Evolutionary conservation across 1,140 invertebrate species (phyloP).

Genomic region (Apis laboriosa): DNA sequence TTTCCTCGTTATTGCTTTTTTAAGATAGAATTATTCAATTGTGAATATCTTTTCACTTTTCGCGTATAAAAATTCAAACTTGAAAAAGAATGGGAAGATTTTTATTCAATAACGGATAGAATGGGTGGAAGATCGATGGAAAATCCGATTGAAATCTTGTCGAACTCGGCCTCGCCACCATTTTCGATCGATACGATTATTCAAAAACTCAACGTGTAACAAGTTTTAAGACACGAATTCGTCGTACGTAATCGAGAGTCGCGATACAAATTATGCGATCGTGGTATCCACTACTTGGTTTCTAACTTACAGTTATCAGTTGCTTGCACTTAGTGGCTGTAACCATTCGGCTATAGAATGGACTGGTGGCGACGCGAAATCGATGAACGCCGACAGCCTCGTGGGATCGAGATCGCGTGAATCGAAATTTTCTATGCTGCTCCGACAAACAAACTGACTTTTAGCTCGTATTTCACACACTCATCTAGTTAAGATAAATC

Average conservation of each 20-base stretch:
- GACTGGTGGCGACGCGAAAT: conserved; percentile 50
- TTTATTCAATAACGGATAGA: neutral
- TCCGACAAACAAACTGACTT: neutral
- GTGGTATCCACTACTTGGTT: conserved; percentile 39
- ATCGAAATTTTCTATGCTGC: conserved; percentile 52
- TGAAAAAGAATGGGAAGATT: too few species aligned
- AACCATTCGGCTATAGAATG: conserved; percentile 21
- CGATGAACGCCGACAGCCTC: conserved; percentile 57
- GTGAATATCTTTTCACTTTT: too few species aligned
- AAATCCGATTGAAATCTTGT: neutral
- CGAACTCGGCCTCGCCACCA: neutral
- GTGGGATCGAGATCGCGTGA: conserved; percentile 60
- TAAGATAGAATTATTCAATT: too few species aligned
- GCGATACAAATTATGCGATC: conserved; percentile 46
- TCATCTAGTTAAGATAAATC: neutral
- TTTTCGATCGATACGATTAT: neutral
- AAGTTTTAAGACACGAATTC: neutral
- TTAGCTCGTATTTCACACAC: conserved; percentile 1
- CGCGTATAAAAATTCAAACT: too few species aligned
- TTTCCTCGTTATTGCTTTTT: too few species aligned
- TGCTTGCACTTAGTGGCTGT: conserved; percentile 54
- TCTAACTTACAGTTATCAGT: conserved; percentile 59
- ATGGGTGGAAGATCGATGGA: neutral
- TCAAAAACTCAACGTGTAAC: neutral
- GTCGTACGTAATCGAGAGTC: conserved; percentile 2